A percentile compares a stretch with the other conserved stretches of the same genome.
phyloP scores from a whole-genome alignment of 2,888 invertebrate species.

The Eilema sororculum region DNA sequence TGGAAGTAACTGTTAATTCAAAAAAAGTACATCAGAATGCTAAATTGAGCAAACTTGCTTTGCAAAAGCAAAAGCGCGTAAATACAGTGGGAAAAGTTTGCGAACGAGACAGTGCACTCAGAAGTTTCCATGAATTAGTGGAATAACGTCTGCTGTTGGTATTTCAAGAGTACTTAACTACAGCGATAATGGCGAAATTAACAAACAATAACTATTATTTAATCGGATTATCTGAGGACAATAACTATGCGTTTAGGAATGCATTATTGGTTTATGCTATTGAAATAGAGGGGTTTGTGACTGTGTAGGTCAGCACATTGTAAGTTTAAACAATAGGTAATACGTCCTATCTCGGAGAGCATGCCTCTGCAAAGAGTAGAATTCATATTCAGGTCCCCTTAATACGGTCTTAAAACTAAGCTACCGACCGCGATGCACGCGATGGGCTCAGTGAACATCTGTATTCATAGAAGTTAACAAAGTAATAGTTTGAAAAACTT shows the following conservation, averaged over 20 bases:
- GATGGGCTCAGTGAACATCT: no score
- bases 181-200: neutral
- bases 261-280: no score
- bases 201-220: neutral
- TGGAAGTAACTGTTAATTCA: neutral
- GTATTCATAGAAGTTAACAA: no score
- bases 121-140: neutral
- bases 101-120: constrained; percentile 12
- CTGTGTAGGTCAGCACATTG: no score
- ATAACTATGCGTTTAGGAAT: neutral
- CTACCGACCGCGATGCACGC: no score
- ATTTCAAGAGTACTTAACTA: neutral
- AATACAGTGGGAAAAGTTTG: neutral
- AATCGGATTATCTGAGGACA: neutral
- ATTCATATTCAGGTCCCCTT: no score
- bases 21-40: neutral
- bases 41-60: neutral
- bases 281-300: no score
- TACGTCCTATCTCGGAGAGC: no score
- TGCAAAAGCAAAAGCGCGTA: neutral
- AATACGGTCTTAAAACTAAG: no score
- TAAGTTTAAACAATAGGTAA: no score
- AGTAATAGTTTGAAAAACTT: constrained; percentile 44
- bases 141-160: constrained; percentile 5
- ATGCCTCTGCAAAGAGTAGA: no score